A percentile compares a stretch with the other conserved stretches of the same genome.
Evolutionary conservation across 2,797 vertebrate genomes (phyloP).

Genomic region (Tamandua tetradactyla): DNA sequence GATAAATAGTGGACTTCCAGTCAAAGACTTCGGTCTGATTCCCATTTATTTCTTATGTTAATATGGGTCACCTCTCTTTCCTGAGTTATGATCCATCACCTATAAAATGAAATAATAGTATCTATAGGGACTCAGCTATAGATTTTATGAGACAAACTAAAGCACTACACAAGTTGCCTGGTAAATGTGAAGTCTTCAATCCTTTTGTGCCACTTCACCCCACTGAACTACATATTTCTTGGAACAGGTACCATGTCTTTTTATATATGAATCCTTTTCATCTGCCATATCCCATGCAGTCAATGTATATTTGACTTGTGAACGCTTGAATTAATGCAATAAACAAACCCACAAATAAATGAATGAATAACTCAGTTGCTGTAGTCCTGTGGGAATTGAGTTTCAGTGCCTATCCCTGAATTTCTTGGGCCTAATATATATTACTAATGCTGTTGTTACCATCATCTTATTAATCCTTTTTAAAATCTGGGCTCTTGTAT

Average conservation of each 20-base stretch:
- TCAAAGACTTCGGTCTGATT: background rate
- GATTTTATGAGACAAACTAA: background rate
- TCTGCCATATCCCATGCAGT: background rate
- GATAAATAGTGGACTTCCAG: background rate
- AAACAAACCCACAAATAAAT: background rate
- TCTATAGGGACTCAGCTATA: background rate
- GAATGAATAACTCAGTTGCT: background rate
- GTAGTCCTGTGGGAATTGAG: background rate
- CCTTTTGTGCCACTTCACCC: background rate
- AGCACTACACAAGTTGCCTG: background rate
- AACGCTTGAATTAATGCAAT: constrained; percentile 5
- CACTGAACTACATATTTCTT: background rate
- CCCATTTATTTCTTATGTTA: background rate
- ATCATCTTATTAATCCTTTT: background rate
- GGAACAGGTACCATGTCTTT: background rate
- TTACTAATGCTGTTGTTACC: background rate
- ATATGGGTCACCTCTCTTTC: background rate
- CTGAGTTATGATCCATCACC: background rate
- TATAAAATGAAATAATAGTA: background rate
- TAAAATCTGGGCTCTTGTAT: background rate
- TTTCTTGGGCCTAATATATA: background rate
- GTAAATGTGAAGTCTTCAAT: background rate
- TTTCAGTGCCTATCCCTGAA: background rate
- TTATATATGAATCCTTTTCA: background rate
- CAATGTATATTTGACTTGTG: background rate